A percentile compares a stretch with the other conserved stretches of the same genome.
These are phyloP conservation scores for Anthopleura sola DNA, from an alignment of 64 coral and sea anemone species.

Conservation along the genomic window DNA sequence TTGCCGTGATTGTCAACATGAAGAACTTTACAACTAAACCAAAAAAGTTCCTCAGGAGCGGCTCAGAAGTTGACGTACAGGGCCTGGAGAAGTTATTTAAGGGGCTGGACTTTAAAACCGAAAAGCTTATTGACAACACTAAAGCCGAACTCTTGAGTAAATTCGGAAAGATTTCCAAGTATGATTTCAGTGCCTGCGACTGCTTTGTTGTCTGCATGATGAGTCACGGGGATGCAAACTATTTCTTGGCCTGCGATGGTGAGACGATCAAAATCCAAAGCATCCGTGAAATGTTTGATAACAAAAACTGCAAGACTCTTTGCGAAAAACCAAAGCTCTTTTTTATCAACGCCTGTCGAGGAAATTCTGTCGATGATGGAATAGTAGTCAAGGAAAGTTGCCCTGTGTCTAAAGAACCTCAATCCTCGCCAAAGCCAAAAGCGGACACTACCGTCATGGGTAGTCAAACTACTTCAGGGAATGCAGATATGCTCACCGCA, in stretches of 20 bases:
- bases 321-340: conserved; percentile 72
- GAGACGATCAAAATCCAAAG: conserved; percentile 2
- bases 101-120: conserved; percentile 32
- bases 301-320: conserved; percentile 31
- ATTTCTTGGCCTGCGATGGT: conserved; percentile 44
- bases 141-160: background rate
- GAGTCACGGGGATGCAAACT: conserved; percentile 64
- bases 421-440: background rate
- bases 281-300: conserved; percentile 40
- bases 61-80: conserved; percentile 49
- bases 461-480: background rate
- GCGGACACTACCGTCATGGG: conserved; percentile 5
- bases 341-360: conserved; percentile 65
- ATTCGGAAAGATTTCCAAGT: conserved; percentile 41
- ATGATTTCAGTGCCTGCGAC: conserved; percentile 30
- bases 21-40: background rate
- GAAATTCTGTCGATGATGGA: background rate
- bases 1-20: conserved; percentile 15
- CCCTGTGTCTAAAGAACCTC: background rate
- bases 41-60: background rate
- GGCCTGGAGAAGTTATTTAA: background rate
- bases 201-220: conserved; percentile 79
- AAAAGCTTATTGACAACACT: background rate
- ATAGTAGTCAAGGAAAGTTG: background rate
- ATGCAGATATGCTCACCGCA: conserved; percentile 61